Evolutionary conservation across 2,797 vertebrate genomes (phyloP), one percentile per base, ranked within the genome.

Genomic region (Luscinia luscinia): DNA sequence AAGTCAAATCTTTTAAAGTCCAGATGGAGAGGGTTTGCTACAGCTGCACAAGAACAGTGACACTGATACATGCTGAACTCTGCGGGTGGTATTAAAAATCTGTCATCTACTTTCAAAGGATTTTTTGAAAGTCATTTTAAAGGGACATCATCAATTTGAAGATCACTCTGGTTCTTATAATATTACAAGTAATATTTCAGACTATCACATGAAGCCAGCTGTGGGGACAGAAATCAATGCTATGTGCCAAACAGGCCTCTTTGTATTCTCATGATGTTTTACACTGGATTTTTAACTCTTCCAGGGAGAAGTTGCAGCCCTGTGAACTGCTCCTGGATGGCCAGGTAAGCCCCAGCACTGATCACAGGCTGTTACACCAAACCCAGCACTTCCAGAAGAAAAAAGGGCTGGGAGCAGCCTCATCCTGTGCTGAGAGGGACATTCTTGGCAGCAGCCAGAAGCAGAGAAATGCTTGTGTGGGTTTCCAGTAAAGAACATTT

Each of bases 1-100:
- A 97, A 96, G 88, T 89, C 38, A 94, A 81, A 95, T 91, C 90
- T 97, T 95, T 96, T 89, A 69, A 93, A 92, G 93, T 96, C 96
- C 96, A 97, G 94, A 96, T 91, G 96, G 91, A 92, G 90, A 79
- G 45, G 73, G 70, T 89, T 96, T 97, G 84, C 94, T 97, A 91
- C 96, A 96, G 92, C 91, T 96, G 93, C 34, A 36, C 4, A 36
- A 89, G 95, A 96, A 81, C 61, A 59, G 86, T 73, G 81, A 95
- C 87, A 95, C 75, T 82, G 94, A 95, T 89, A 79, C 61, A 78
- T 84, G 86, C 73, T 96, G 89, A 96, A 97, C 90, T 90, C 84
- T 83, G 86, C 41, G 22, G 87, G 88, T 23, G 30, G 80, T 78
- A 92, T 94, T 89, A 82, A 89, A 62, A 86, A 93, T 66, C 90